These are phyloP conservation scores for Trichosurus vulpecula DNA, from an alignment of 2,797 vertebrate species.

Conservation along the genomic window DNA sequence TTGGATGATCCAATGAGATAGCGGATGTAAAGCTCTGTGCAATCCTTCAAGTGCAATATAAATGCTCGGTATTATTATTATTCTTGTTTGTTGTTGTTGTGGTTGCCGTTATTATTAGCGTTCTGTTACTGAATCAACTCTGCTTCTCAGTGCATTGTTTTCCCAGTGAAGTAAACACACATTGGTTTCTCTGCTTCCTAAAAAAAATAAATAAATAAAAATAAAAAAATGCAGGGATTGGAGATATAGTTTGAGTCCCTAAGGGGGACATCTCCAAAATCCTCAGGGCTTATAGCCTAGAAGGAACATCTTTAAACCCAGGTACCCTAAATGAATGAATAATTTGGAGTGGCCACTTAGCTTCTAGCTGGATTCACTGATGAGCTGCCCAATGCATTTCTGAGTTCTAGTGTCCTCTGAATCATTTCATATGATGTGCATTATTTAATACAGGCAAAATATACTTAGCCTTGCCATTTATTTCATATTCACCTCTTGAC, in stretches of 20 bases:
- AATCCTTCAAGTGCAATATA: background rate
- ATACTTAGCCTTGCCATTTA: slow-evolving; percentile 32
- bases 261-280: slow-evolving; percentile 16
- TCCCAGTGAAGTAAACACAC: background rate
- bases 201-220: no score
- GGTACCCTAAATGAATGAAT: slow-evolving; percentile 42
- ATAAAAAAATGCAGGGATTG: background rate
- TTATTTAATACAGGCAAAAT: slow-evolving; percentile 51
- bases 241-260: background rate
- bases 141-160: background rate
- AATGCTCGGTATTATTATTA: background rate
- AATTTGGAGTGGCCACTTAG: background rate
- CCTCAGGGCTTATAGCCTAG: background rate
- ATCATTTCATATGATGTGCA: slow-evolving; percentile 53
- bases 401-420: slow-evolving; percentile 49
- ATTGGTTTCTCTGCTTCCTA: background rate
- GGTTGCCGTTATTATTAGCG: background rate
- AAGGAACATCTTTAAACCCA: slow-evolving; percentile 40
- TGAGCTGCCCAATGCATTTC: slow-evolving; percentile 44
- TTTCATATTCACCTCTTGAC: slow-evolving; percentile 3
- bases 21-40: background rate
- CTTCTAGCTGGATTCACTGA: background rate
- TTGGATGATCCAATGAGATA: background rate
- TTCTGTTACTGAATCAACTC: background rate
- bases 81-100: background rate